These are phyloP conservation scores for Chloroceryle aenea DNA, from an alignment of 2,113 vertebrate genomes.

Conservation along the genomic window DNA sequence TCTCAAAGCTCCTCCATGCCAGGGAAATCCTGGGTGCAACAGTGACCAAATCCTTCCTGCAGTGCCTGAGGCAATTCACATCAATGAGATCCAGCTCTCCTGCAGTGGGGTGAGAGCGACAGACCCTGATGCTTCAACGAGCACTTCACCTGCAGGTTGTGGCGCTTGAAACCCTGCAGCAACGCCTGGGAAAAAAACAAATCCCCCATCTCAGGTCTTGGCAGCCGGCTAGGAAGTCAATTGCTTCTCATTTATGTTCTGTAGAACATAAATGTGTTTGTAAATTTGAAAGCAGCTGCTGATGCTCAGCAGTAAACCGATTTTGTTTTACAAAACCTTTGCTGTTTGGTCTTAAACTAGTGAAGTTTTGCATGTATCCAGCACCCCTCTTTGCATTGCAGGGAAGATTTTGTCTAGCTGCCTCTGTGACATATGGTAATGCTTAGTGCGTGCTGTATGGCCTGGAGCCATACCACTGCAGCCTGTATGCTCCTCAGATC, in stretches of 20 bases:
- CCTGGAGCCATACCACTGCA: slow-evolving; percentile 65
- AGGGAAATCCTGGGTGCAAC: neutral
- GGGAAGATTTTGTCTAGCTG: slow-evolving; percentile 57
- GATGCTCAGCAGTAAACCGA: slow-evolving; percentile 35
- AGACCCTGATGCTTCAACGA: neutral
- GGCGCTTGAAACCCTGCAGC: neutral
- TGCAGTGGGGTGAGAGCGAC: neutral
- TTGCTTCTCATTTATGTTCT: slow-evolving; percentile 34
- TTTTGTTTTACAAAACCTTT: slow-evolving; percentile 55
- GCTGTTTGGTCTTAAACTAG: slow-evolving; percentile 38
- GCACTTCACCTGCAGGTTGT: rapidly evolving
- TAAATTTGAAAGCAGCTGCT: slow-evolving; percentile 57
- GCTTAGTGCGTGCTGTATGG: slow-evolving; percentile 66
- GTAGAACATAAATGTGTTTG: slow-evolving; percentile 9
- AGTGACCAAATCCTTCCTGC: neutral
- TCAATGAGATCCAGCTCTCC: neutral
- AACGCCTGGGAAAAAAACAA: neutral
- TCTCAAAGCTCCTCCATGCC: neutral
- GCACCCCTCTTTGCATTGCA: neutral
- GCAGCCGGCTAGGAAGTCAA: neutral
- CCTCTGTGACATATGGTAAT: slow-evolving; percentile 68
- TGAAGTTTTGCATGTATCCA: neutral
- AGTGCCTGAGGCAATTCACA: neutral
- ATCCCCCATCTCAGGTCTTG: neutral
- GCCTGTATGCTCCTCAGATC: slow-evolving; percentile 65